phyloP scores from a whole-genome alignment of 2,797 vertebrate genomes.

The Trematocara caparti region DNA sequence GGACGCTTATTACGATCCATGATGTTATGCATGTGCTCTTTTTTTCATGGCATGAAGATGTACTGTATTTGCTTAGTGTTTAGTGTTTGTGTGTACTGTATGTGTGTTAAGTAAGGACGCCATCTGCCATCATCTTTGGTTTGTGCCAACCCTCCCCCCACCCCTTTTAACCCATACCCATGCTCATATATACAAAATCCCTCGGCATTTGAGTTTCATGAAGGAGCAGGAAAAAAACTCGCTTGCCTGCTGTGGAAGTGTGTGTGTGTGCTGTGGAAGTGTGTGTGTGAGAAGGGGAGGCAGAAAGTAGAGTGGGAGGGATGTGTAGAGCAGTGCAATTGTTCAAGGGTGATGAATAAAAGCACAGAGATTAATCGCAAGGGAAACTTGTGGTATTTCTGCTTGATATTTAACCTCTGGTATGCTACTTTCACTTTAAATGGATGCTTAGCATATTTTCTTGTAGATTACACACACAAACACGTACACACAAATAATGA shows the following conservation, averaged over 20 bases:
- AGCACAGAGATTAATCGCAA: neutral
- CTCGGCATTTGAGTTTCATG: conserved; percentile 1
- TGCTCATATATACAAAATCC: conserved; percentile 33
- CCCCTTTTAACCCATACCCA: conserved; percentile 44
- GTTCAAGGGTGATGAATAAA: conserved; percentile 31
- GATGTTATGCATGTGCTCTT: neutral
- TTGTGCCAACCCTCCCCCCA: conserved; percentile 48
- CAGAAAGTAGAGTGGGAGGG: conserved; percentile 35
- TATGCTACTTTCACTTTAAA: conserved; percentile 1
- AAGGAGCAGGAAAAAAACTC: neutral
- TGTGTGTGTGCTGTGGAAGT: neutral
- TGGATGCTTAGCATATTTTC: conserved; percentile 1
- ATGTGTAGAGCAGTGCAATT: conserved; percentile 19
- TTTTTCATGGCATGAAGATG: neutral
- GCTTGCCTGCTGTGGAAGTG: neutral
- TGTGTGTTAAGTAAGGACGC: conserved; percentile 58
- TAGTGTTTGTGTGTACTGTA: conserved; percentile 15
- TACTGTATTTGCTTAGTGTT: conserved; percentile 9
- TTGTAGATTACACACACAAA: neutral
- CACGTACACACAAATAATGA: neutral
- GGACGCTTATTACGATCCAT: neutral
- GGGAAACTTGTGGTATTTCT: conserved; percentile 16
- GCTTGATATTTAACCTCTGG: conserved; percentile 9
- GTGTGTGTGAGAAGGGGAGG: neutral
- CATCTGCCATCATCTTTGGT: conserved; percentile 65